Evolutionary conservation across 2,113 vertebrate genomes (phyloP), one percentile per base, ranked within the genome.

Genomic region (Ameiurus melas): DNA sequence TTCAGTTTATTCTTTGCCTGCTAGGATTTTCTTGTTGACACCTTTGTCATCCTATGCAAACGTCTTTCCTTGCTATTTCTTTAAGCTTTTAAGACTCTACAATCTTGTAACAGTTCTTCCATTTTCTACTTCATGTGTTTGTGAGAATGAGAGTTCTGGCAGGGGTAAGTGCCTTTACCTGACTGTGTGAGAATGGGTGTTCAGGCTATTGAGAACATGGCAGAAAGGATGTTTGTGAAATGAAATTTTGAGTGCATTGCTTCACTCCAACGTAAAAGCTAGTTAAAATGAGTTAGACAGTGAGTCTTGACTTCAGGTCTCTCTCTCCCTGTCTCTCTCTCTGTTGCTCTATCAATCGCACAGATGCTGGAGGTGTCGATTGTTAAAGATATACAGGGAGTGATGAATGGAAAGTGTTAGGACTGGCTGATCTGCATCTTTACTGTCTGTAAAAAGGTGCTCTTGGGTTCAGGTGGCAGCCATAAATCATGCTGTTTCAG

Each of bases 321-420:
- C 60, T 68, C 27, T 0, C 25, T 47, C 36, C 36, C 33, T 55
- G 14, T 58, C n/a, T 53, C 83, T 27, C n/a, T 86, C 81, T n/a
- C 30, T 53, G 10, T 58, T 71, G 39, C 64, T 30, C 53, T 27
- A 53, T 33, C 53, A 68, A 53, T 81, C 43, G 57, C 33, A 68
- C 39, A 88, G 33, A 87, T 84, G 88, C 39, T 80, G 17, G 39
- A 75, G 86, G 58, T 84, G 84, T 86, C 83, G 57, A 77, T 90
- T n/a, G 22, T 86, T 70, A 57, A 78, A 80, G 84, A 89, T 81
- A 79, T 89, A 92, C 93, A 86, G 68, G 90, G 90, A 88, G 75
- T 94, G 92, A 94, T 94, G 93, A 93, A 95, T 94, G 91, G 90
- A 91, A 91, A 89, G 90, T 92, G 92, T 93, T 92, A 90, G 90